Conservation (phyloP, 2,797 vertebrate genomes). For the Sebastes goodei region DNA sequence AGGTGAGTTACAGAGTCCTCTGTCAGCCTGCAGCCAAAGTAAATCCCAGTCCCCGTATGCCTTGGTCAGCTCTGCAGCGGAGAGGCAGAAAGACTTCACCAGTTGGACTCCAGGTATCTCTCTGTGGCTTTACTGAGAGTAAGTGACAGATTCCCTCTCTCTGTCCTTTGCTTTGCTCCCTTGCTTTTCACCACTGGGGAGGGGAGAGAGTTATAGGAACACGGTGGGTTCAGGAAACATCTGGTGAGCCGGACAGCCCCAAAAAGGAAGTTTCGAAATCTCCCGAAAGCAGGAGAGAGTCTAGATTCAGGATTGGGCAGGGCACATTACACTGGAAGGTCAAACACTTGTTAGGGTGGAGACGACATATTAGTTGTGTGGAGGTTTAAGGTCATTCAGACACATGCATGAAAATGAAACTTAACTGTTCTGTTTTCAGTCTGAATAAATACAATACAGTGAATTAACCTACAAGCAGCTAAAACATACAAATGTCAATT, state of each 20-base stretch:
- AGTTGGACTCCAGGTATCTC: conserved; percentile 42
- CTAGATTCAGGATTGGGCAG: conserved; percentile 51
- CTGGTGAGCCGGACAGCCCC: conserved; percentile 89
- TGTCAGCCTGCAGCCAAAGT: conserved; percentile 26
- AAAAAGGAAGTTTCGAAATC: conserved; percentile 91
- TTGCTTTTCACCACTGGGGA: conserved; percentile 54
- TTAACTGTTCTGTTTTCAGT: not conserved
- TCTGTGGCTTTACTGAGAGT: conserved; percentile 35
- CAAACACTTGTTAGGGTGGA: conserved; percentile 57
- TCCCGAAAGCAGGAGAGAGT: conserved; percentile 84
- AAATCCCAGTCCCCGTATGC: not conserved
- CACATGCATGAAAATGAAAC: not conserved
- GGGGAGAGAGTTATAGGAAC: conserved; percentile 62
- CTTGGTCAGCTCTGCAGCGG: conserved; percentile 12
- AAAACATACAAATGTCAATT: not conserved
- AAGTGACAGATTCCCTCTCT: conserved; percentile 43
- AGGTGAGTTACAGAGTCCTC: conserved; percentile 13
- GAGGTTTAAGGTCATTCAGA: conserved; percentile 23
- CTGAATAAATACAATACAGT: not conserved
- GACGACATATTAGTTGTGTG: conserved; percentile 14
- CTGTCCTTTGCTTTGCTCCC: conserved; percentile 24
- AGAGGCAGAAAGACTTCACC: conserved; percentile 8
- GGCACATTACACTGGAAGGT: conserved; percentile 54
- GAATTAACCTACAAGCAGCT: not conserved
- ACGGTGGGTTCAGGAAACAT: conserved; percentile 91